Evolutionary conservation across 2,113 vertebrate species (phyloP), one percentile per base, ranked within the genome.

Genomic region (Alosa alosa): DNA sequence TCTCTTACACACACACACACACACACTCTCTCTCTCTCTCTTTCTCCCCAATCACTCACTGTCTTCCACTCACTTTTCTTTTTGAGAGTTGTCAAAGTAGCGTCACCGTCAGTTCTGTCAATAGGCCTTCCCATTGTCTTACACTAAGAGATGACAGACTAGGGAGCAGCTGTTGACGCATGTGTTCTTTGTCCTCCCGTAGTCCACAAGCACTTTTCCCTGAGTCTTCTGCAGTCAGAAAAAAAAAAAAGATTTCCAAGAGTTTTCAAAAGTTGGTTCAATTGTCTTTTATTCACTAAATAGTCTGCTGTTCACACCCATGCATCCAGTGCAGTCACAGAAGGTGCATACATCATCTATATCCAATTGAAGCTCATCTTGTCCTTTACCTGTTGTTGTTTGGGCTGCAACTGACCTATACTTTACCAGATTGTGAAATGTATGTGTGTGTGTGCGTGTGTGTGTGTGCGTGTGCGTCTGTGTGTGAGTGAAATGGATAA

Each of bases 1-100:
- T 4, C 36, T 72, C 64, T 72, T 13, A 84, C 17, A 78, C 81
- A 86, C 9, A 25, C 50, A 36, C 85, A 82, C 25, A 82, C 20
- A 84, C 57, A 82, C 18, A 39, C 81, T 46, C 20, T 86, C 17
- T 82, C 81, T 88, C 44, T 82, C 39, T 36, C 17, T 81, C 45
- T 84, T 47, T 88, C 31, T 41, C n/a, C 84, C 82, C 39, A 41
- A 49, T 72, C 68, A 44, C 25, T 85, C 47, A 39, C 44, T 41
- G 22, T 46, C 47, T 72, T 84, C 44, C 45, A 82, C 1, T 68
- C 72, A 39, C 72, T 78, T 36, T 78, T 78, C 31, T 11, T 15
- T 78, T 78, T 36, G 18, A 52, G 17, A 78, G 72, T 39, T 78
- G 72, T 78, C 72, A 78, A 36, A 78, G 36, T 6, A 39, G 11